Evolutionary conservation across 2,888 invertebrate genomes (phyloP), one percentile per base, ranked within the genome.

Genomic region (Agonopterix subpropinquella): DNA sequence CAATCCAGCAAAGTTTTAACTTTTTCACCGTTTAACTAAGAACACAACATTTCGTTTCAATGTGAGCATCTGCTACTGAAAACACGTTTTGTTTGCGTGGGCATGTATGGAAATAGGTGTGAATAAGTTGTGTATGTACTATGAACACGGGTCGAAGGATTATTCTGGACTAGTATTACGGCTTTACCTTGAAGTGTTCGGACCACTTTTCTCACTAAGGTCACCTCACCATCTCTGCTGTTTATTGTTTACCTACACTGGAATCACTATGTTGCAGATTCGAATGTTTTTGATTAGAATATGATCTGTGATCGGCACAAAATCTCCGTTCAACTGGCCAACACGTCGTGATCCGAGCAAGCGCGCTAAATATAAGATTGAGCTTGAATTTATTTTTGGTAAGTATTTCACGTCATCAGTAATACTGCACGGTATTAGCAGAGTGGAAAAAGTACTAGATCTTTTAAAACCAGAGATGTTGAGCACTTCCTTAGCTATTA

Each of bases 351-450:
- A 74, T 76, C 71, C 71, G 79, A 74, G 78, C 84, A 78, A 73
- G 75, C 78, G 83, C 65, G 80, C 89, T 89, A 89, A 89, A 89
- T 87, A 88, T 89, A 89, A 79, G 66, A 81, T 77, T 77, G 85
- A 82, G 86, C 84, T 75, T 86, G 74, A 73, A 84, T 84, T 80
- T 89, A 89, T 89, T 89, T 88, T 84, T 64, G 80, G 85, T 76
- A 65, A 69, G 74, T 70, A 79, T 82, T 85, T 80, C 78, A 75
- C 89, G 87, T 88, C 89, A 88, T 42, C 42, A 13, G 42, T 42
- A 11, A 42, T n/a, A 42, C 28, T 5, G 28, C 28, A 28, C 28
- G 28, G 28, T 28, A 5, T 28, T 28, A 5, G 28, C 5, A 7
- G 5, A 5, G 5, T 28, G 28, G 28, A 28, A 28, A 28, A 5